phyloP scores from a whole-genome alignment of 35 echinoderm and acorn worm species.

The Eucidaris tribuloides region DNA sequence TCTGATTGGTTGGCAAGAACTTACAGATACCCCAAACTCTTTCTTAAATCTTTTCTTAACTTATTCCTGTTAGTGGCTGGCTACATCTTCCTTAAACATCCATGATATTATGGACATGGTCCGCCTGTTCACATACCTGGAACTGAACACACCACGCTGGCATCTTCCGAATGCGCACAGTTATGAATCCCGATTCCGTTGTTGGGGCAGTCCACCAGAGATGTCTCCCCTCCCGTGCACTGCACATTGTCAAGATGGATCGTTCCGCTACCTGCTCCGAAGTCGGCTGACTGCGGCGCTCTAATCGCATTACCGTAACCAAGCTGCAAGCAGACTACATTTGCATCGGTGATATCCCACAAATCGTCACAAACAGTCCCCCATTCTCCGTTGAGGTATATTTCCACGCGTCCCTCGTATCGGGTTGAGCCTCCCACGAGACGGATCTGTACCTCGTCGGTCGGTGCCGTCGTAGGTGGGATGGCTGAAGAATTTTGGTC shows the following conservation, averaged over 20 bases:
- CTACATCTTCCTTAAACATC: too few species aligned
- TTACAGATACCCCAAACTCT: too few species aligned
- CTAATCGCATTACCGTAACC: neutral
- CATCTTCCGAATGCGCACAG: conserved; percentile 53
- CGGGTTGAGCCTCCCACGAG: neutral
- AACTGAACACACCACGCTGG: neutral
- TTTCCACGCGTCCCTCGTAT: conserved; percentile 8
- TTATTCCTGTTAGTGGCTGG: too few species aligned
- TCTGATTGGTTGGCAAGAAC: too few species aligned
- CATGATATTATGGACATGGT: too few species aligned
- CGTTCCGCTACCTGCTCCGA: neutral
- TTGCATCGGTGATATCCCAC: conserved; percentile 30
- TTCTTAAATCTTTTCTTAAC: too few species aligned
- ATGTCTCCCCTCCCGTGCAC: conserved; percentile 23
- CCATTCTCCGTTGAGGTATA: conserved; percentile 19
- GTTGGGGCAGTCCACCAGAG: conserved; percentile 9
- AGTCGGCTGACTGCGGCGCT: neutral
- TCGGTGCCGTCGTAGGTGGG: too few species aligned
- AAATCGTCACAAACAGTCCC: too few species aligned
- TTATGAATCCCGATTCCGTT: conserved; percentile 22
- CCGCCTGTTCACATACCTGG: too few species aligned
- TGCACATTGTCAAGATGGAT: conserved; percentile 41
- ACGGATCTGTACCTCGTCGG: neutral
- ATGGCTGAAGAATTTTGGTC: too few species aligned
- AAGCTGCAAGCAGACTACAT: neutral